phyloP scores from a whole-genome alignment of 1,140 invertebrate species.

The Lepidotrigona ventralis region DNA sequence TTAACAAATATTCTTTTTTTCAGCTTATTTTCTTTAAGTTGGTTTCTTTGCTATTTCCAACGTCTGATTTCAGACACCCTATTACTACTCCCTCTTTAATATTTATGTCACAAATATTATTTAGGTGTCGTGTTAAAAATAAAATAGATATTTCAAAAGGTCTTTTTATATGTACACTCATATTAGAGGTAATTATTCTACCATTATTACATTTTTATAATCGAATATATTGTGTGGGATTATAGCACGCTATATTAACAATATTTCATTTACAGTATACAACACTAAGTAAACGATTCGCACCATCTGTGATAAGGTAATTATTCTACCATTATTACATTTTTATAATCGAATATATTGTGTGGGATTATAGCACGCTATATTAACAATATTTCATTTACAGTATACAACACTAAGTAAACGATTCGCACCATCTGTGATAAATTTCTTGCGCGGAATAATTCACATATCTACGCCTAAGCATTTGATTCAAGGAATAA shows the following conservation, averaged over 20 bases:
- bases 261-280: slow-evolving; percentile 84
- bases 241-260: background rate
- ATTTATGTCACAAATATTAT: slow-evolving; percentile 91
- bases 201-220: slow-evolving; percentile 30
- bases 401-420: slow-evolving; percentile 90
- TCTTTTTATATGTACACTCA: slow-evolving; percentile 87
- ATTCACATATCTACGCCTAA: slow-evolving; percentile 84
- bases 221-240: background rate
- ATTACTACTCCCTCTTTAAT: slow-evolving; percentile 91
- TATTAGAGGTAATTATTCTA: slow-evolving; percentile 84
- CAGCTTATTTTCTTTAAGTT: slow-evolving; percentile 90
- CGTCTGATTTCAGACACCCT: slow-evolving; percentile 93
- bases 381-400: slow-evolving; percentile 69
- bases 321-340: slow-evolving; percentile 39
- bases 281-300: slow-evolving; percentile 88
- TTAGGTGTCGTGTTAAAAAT: slow-evolving; percentile 82
- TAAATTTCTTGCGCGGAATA: slow-evolving; percentile 88
- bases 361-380: background rate
- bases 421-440: slow-evolving; percentile 87
- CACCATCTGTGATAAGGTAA: slow-evolving; percentile 88
- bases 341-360: background rate
- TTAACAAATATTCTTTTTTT: slow-evolving; percentile 65
- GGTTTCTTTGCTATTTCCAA: slow-evolving; percentile 88
- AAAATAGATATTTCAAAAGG: slow-evolving; percentile 87
- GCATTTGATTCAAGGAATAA: slow-evolving; percentile 78